Evolutionary conservation across 2,888 invertebrate species (phyloP).

Genomic region (Epicampocera succincta): DNA sequence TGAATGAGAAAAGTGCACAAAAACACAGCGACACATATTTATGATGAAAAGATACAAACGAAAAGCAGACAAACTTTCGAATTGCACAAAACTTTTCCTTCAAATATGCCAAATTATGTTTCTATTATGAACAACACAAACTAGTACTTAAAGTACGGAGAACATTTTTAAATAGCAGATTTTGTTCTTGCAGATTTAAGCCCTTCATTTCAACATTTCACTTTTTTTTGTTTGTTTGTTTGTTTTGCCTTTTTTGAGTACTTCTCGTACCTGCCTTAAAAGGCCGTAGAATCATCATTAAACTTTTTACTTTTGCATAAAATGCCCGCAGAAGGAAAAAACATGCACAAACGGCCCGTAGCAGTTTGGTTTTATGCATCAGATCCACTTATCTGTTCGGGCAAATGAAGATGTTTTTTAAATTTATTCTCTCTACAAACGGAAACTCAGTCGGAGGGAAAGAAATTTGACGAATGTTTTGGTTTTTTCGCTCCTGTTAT

Average conservation of each 20-base stretch:
- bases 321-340: slow-evolving; percentile 11
- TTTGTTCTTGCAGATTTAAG: too few relatives aligned
- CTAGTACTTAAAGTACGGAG: too few relatives aligned
- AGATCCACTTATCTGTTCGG: slow-evolving; percentile 39
- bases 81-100: too few relatives aligned
- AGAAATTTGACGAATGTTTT: slow-evolving; percentile 30
- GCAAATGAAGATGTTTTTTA: neutral
- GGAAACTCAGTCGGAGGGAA: slow-evolving; percentile 37
- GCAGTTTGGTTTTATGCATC: slow-evolving; percentile 4
- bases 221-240: neutral
- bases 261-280: slow-evolving; percentile 18
- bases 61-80: too few relatives aligned
- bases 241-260: neutral
- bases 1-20: too few relatives aligned
- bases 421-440: neutral
- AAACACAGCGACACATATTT: too few relatives aligned
- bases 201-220: neutral
- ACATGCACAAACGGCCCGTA: slow-evolving; percentile 1
- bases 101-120: too few relatives aligned
- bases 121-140: too few relatives aligned
- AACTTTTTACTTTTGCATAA: slow-evolving; percentile 24
- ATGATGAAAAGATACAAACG: too few relatives aligned
- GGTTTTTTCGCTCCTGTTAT: neutral
- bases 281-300: slow-evolving; percentile 38
- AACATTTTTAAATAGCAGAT: too few relatives aligned